Conservation (phyloP, 2,797 vertebrate genomes). For the Sciaenops ocellatus region DNA sequence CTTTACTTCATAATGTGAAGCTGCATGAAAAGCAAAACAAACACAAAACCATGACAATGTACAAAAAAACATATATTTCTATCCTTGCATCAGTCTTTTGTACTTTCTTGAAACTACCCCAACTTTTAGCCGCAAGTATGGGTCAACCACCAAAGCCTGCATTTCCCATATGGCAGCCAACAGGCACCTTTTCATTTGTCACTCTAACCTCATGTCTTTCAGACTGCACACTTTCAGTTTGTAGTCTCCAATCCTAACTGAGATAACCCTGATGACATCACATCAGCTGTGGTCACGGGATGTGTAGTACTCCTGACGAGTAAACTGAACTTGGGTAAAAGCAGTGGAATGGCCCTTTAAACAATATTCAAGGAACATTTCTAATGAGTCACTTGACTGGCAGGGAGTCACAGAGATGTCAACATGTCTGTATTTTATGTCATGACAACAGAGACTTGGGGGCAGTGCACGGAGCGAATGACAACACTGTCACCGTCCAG, state of each 20-base stretch:
- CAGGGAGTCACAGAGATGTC: slow-evolving; percentile 13
- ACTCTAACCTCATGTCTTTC: background rate
- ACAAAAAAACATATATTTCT: background rate
- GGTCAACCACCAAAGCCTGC: background rate
- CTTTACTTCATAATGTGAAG: too few species aligned
- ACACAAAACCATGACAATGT: too few species aligned
- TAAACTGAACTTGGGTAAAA: background rate
- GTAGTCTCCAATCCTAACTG: background rate
- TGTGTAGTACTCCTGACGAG: background rate
- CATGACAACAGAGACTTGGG: slow-evolving; percentile 24
- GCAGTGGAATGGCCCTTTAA: slow-evolving; percentile 10
- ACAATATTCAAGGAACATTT: slow-evolving; percentile 6
- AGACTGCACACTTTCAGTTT: background rate
- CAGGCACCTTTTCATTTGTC: background rate
- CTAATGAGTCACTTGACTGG: slow-evolving; percentile 4
- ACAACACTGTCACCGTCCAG: slow-evolving; percentile 35
- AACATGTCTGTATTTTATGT: slow-evolving; percentile 36
- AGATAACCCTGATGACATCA: slow-evolving; percentile 1
- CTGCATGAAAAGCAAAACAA: too few species aligned
- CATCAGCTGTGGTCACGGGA: background rate
- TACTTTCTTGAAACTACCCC: background rate
- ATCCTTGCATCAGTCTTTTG: background rate
- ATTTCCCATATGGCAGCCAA: background rate
- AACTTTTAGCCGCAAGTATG: background rate
- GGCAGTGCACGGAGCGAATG: slow-evolving; percentile 35